Evolutionary conservation across 2,797 vertebrate genomes (phyloP).

Genomic region (Enteromius viviparus): DNA sequence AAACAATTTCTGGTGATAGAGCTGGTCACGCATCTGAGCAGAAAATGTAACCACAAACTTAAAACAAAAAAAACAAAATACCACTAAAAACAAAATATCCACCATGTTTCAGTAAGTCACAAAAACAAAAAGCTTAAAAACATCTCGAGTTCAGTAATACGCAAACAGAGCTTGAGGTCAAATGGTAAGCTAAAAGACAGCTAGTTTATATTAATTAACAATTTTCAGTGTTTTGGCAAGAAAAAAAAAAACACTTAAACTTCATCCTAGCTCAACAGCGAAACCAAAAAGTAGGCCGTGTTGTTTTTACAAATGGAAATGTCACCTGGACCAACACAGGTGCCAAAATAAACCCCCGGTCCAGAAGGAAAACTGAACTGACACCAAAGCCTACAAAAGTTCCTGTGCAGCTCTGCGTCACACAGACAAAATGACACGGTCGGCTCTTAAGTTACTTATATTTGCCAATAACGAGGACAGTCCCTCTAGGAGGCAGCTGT

Average conservation of each 20-base stretch:
- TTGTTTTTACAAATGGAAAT: neutral
- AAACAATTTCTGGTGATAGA: neutral
- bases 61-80: too few relatives aligned
- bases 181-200: neutral
- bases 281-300: neutral
- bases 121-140: neutral
- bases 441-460: neutral
- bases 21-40: neutral
- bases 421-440: neutral
- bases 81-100: too few relatives aligned
- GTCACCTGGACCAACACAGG: constrained; percentile 29
- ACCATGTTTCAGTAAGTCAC: neutral
- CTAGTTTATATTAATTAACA: neutral
- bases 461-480: constrained; percentile 29
- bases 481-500: constrained; percentile 26
- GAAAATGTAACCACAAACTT: neutral
- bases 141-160: neutral
- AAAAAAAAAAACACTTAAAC: neutral
- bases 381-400: constrained; percentile 3
- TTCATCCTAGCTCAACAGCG: neutral
- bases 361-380: neutral
- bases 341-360: constrained; percentile 16
- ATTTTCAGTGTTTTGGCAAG: neutral
- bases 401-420: neutral
- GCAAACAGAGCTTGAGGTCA: neutral